Conservation (phyloP, 2,113 vertebrate species). For the Pavo muticus region DNA sequence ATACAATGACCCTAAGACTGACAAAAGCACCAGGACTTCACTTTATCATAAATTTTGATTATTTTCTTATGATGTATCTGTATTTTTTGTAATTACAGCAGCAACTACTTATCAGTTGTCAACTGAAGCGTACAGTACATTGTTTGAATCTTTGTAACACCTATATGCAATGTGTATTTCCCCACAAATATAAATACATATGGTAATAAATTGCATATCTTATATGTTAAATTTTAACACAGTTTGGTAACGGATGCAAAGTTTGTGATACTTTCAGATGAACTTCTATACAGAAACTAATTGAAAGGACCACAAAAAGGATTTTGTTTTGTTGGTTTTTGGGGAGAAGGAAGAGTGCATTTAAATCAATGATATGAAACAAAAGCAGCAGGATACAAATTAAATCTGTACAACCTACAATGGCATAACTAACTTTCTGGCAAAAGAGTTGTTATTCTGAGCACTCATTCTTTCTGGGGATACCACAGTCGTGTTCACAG, state of each 20-base stretch:
- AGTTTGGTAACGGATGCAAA: neutral
- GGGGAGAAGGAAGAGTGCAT: neutral
- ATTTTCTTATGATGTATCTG: neutral
- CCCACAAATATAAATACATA: neutral
- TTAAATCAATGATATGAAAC: neutral
- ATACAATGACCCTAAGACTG: neutral
- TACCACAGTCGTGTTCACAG: neutral
- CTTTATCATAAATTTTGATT: neutral
- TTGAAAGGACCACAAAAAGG: neutral
- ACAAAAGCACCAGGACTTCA: neutral
- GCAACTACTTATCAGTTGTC: neutral
- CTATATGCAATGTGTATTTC: neutral
- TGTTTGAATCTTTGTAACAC: neutral
- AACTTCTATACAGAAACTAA: neutral
- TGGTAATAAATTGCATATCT: neutral
- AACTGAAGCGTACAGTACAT: neutral
- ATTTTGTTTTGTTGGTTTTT: neutral
- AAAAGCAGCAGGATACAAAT: neutral
- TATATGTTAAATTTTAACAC: neutral
- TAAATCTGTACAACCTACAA: neutral
- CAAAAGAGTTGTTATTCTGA: neutral
- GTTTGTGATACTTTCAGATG: neutral
- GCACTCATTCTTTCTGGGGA: neutral
- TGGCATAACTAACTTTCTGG: neutral
- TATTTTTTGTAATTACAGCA: neutral